Conservation (phyloP, 2,888 invertebrate species). For the Epinotia nisella region DNA sequence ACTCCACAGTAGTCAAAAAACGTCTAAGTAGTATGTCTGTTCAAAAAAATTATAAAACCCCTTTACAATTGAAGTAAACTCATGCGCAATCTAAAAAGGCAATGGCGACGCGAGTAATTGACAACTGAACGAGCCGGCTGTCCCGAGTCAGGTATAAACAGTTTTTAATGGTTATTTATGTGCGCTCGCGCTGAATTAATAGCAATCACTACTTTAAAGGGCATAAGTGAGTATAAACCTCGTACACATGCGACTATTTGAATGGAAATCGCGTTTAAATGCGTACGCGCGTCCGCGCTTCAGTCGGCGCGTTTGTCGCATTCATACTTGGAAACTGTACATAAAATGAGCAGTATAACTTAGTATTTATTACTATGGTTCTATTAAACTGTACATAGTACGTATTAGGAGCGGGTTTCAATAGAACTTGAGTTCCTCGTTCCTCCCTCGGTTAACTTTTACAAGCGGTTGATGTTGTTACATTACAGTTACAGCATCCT, state of each 20-base stretch:
- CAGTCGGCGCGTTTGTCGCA: slow-evolving; percentile 30
- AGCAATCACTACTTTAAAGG: slow-evolving; percentile 28
- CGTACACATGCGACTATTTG: slow-evolving; percentile 8
- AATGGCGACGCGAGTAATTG: slow-evolving; percentile 61
- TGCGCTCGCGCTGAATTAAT: slow-evolving; percentile 45
- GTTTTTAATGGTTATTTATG: slow-evolving; percentile 77
- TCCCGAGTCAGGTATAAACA: slow-evolving; percentile 72
- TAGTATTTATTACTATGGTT: not conserved
- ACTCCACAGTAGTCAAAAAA: not conserved
- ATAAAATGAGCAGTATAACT: not conserved
- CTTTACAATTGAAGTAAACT: slow-evolving; percentile 22
- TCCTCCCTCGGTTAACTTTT: no score
- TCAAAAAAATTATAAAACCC: not conserved
- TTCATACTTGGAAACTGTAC: slow-evolving; percentile 22
- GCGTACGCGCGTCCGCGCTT: slow-evolving; percentile 26
- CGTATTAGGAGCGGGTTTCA: no score
- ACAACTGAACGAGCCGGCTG: slow-evolving; percentile 70
- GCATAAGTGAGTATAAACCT: slow-evolving; percentile 14
- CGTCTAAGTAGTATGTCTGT: not conserved
- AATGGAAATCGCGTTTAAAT: slow-evolving; percentile 19
- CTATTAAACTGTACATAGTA: not conserved
- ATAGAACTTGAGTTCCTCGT: no score
- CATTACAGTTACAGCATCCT: no score
- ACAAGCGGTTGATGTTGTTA: no score
- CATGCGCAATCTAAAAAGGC: slow-evolving; percentile 26